Percentiles rank a stretch among this genome's conserved stretches.
Evolutionary conservation across 2,113 vertebrate species (phyloP).

Genomic region (Vulpes ferrilata): DNA sequence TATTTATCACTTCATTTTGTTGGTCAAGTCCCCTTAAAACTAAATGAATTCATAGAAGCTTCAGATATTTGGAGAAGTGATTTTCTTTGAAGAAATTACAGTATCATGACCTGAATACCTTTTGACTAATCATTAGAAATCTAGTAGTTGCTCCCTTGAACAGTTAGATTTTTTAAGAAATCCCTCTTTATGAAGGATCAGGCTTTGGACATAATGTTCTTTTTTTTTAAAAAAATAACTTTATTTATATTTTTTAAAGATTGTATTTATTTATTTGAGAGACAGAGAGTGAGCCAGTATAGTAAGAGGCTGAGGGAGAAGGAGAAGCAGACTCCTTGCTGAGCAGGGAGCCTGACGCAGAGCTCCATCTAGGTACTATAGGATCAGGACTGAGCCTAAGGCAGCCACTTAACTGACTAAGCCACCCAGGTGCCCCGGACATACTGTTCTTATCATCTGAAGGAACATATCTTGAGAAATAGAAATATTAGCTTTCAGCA

Average conservation of each 20-base stretch:
- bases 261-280: too few species aligned
- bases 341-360: too few species aligned
- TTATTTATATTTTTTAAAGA: too few species aligned
- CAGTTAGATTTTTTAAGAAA: not conserved
- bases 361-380: too few species aligned
- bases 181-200: not conserved
- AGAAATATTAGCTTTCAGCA: slow-evolving; percentile 29
- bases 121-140: slow-evolving; percentile 21
- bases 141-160: not conserved
- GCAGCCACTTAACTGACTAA: too few species aligned
- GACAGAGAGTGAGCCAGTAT: too few species aligned
- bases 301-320: too few species aligned
- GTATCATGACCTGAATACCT: not conserved
- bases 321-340: too few species aligned
- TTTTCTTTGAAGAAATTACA: slow-evolving; percentile 26
- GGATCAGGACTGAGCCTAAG: too few species aligned
- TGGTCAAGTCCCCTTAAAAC: not conserved
- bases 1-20: not conserved
- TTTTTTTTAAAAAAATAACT: too few species aligned
- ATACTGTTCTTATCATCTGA: slow-evolving; percentile 39
- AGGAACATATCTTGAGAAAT: slow-evolving; percentile 32
- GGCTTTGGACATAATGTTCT: slow-evolving; percentile 29
- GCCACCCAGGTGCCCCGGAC: not conserved
- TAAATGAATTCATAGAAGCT: not conserved
- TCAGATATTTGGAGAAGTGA: not conserved